Conservation (phyloP, 2,113 vertebrate species). For the Trichomycterus rosablanca region DNA sequence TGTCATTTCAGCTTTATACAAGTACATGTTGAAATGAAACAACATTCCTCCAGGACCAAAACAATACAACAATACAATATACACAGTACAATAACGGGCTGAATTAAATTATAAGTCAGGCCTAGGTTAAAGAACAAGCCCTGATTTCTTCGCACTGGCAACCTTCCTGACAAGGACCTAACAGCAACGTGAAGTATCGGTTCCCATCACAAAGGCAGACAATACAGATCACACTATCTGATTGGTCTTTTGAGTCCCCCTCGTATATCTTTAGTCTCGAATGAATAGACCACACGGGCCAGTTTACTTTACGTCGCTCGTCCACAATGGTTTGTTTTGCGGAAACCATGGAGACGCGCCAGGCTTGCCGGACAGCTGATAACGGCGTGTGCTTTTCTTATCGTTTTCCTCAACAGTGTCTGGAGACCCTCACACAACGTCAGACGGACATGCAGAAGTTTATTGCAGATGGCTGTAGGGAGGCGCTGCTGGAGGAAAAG, state of each 20-base stretch:
- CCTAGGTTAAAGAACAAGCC: no score
- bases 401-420: slow-evolving; percentile 65
- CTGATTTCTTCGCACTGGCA: not conserved
- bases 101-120: no score
- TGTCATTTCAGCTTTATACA: no score
- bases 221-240: not conserved
- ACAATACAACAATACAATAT: no score
- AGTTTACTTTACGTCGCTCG: not conserved
- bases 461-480: slow-evolving; percentile 86
- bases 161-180: not conserved
- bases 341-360: not conserved
- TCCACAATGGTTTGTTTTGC: slow-evolving; percentile 8
- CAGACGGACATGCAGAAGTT: slow-evolving; percentile 93
- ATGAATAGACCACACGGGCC: not conserved
- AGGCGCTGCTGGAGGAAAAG: slow-evolving; percentile 92
- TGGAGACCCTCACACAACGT: slow-evolving; percentile 81
- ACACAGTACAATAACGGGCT: no score
- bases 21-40: no score
- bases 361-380: slow-evolving; percentile 1
- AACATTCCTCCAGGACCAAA: no score
- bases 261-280: slow-evolving; percentile 5
- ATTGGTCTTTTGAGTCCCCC: slow-evolving; percentile 10
- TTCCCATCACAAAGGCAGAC: slow-evolving; percentile 2
- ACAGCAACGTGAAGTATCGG: slow-evolving; percentile 4
- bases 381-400: not conserved